Percentiles rank a stretch among this genome's conserved stretches.
Evolutionary conservation across 2,888 invertebrate genomes (phyloP).

Genomic region (Villa cingulata): DNA sequence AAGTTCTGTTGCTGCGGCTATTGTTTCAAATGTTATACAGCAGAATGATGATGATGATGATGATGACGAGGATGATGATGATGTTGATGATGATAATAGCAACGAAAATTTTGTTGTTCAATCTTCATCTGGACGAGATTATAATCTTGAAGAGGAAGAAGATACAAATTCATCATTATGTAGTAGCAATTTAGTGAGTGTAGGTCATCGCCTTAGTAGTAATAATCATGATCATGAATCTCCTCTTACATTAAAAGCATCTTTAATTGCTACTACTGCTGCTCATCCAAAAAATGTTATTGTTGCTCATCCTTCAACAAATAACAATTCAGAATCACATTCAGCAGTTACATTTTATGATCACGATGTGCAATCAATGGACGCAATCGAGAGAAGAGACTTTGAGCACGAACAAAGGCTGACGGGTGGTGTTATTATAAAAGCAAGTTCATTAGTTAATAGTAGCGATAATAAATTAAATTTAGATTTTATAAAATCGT

Average conservation of each 20-base stretch:
- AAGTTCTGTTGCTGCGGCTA: slow-evolving; percentile 1
- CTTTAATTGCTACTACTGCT: background rate
- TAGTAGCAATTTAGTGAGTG: slow-evolving; percentile 7
- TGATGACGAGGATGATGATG: slow-evolving; percentile 1
- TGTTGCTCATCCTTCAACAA: background rate
- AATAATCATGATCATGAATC: background rate
- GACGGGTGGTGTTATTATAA: slow-evolving; percentile 31
- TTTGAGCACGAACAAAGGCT: slow-evolving; percentile 33
- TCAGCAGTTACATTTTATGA: slow-evolving; percentile 9
- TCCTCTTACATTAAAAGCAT: background rate
- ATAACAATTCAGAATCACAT: slow-evolving; percentile 2
- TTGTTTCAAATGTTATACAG: background rate
- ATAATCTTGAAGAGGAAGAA: background rate
- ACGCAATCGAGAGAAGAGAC: slow-evolving; percentile 33
- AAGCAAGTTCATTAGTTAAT: slow-evolving; percentile 27
- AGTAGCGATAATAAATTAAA: slow-evolving; percentile 30
- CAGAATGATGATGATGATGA: slow-evolving; percentile 2
- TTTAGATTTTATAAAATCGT: slow-evolving; percentile 26
- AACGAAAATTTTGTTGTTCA: slow-evolving; percentile 1
- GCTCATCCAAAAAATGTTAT: too few relatives aligned
- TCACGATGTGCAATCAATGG: slow-evolving; percentile 34
- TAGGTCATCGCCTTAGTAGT: background rate
- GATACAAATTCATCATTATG: slow-evolving; percentile 8
- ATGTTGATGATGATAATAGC: slow-evolving; percentile 3
- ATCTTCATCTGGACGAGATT: background rate